Evolutionary conservation across 2,113 vertebrate genomes (phyloP).

Genomic region (Calypte anna): DNA sequence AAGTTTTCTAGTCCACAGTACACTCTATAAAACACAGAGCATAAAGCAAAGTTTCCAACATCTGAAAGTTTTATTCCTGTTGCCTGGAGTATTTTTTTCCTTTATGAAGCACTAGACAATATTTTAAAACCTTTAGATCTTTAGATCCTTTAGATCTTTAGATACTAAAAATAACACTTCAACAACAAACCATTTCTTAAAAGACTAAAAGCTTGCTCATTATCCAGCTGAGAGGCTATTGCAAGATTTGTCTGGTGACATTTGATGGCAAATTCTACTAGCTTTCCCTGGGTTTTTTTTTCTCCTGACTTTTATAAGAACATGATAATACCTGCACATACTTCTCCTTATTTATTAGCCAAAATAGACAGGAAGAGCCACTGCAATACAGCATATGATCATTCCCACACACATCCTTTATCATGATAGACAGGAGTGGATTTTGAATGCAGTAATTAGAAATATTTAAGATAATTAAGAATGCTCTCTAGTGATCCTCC

Average conservation of each 20-base stretch:
- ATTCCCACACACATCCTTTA: neutral
- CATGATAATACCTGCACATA: neutral
- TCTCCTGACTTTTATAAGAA: neutral
- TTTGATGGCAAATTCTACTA: neutral
- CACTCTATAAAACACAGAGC: neutral
- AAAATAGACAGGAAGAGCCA: neutral
- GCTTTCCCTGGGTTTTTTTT: neutral
- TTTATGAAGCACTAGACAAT: neutral
- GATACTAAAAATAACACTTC: neutral
- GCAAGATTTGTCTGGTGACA: neutral
- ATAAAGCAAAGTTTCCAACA: neutral
- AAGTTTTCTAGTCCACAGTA: neutral
- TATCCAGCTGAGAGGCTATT: neutral
- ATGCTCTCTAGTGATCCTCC: neutral
- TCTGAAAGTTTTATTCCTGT: neutral
- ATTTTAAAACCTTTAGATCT: neutral
- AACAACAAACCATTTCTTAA: neutral
- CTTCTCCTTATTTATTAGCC: neutral
- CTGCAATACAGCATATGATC: neutral
- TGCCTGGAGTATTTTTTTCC: neutral
- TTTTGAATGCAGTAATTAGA: conserved; percentile 1
- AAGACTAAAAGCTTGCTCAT: neutral
- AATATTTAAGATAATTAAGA: conserved; percentile 38
- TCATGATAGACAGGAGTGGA: neutral
- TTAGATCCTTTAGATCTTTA: neutral